Evolutionary conservation across 2,113 vertebrate genomes (phyloP).

Genomic region (Bubo bubo): DNA sequence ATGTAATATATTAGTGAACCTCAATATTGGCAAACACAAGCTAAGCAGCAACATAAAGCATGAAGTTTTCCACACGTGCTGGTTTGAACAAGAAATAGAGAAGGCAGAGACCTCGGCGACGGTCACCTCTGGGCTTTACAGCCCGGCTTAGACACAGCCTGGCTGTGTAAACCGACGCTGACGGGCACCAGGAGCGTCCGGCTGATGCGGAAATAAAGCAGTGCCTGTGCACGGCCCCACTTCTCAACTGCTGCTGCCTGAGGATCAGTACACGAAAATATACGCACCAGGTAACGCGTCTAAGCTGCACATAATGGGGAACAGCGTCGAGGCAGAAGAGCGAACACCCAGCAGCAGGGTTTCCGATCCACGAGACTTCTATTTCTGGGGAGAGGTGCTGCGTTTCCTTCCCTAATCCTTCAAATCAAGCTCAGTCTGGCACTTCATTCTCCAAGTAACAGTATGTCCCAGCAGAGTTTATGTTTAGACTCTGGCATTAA

Average conservation of each 20-base stretch:
- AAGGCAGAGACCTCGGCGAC: neutral
- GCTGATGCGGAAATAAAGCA: neutral
- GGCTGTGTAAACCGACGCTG: fast-evolving
- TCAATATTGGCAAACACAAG: neutral
- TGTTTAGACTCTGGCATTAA: neutral
- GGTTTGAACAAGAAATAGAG: neutral
- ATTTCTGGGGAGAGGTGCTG: neutral
- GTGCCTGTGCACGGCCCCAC: fast-evolving
- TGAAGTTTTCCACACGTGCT: neutral
- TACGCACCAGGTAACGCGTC: neutral
- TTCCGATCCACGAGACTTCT: fast-evolving
- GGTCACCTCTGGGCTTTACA: neutral
- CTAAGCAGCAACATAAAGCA: neutral
- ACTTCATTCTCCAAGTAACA: neutral
- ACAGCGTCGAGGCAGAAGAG: neutral
- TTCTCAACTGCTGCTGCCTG: fast-evolving
- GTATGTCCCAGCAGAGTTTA: neutral
- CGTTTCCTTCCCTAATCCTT: neutral
- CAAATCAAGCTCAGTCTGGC: neutral
- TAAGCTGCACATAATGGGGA: no score
- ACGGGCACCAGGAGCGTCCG: fast-evolving
- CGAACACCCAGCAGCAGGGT: fast-evolving
- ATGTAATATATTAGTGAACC: neutral
- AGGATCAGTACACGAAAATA: fast-evolving
- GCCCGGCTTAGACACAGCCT: neutral